A percentile compares a stretch with the other conserved stretches of the same genome.
Evolutionary conservation across 2,113 vertebrate species (phyloP).

Genomic region (Martes martes): DNA sequence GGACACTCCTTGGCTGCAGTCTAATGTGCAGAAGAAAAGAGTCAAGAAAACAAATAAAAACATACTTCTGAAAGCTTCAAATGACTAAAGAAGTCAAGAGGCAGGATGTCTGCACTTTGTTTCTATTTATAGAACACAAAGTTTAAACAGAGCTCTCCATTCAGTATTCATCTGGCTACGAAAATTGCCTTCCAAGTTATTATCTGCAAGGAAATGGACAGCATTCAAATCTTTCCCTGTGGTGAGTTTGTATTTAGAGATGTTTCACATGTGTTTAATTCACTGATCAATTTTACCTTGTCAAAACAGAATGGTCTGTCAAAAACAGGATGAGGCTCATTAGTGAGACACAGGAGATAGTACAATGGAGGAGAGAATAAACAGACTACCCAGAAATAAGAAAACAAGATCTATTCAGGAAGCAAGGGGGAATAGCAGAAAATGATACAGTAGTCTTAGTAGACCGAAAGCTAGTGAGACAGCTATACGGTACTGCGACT

Average conservation of each 20-base stretch:
- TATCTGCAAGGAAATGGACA: constrained; percentile 48
- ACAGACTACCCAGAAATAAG: constrained; percentile 48
- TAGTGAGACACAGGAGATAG: constrained; percentile 45
- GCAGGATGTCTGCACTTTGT: constrained; percentile 58
- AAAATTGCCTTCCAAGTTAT: constrained; percentile 41
- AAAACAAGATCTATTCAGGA: constrained; percentile 62
- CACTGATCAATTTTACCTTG: constrained; percentile 63
- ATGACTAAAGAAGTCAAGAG: constrained; percentile 45
- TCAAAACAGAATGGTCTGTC: constrained; percentile 63
- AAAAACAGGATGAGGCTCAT: constrained; percentile 72
- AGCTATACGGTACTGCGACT: not conserved
- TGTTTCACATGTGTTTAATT: constrained; percentile 49
- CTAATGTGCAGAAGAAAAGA: not conserved
- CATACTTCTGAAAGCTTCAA: constrained; percentile 10
- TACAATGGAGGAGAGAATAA: constrained; percentile 52
- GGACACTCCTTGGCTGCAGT: not conserved
- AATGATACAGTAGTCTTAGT: not conserved
- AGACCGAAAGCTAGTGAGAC: not conserved
- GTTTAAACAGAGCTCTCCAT: constrained; percentile 59
- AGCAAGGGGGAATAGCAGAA: constrained; percentile 41
- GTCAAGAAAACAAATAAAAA: not conserved
- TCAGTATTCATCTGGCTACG: constrained; percentile 42
- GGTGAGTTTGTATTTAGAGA: constrained; percentile 15
- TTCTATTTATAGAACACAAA: constrained; percentile 59
- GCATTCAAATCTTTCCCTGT: not conserved